Base-by-base conservation (phyloP, 2,113 vertebrate species). In the Megaceryle torquata region DNA sequence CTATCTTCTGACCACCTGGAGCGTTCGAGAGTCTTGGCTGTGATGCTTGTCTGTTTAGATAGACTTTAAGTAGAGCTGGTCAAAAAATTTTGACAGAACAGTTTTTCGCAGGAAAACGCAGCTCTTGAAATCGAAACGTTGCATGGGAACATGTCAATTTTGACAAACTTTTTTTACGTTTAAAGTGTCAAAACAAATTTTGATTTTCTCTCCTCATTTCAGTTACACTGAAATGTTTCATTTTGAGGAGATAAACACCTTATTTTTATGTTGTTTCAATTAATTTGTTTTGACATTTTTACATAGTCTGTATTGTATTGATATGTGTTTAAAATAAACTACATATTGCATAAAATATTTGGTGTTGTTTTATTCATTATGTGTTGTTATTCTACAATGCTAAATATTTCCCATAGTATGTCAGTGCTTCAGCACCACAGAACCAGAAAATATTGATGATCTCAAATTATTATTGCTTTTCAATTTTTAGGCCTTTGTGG, bases 1-100 rank as follows among this genome's bases (percentile, higher is more conserved):
- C 93, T 87, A 95, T 97, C 95, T 92, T 64, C 92, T 69, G 96
- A 79, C 92, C 96, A 97, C 96, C 95, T 96, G 96, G 93, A 93
- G 95, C 22, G 19, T 96, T 95, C 79, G 81, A 69, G 85, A 95
- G 86, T 69, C 92, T 95, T 96, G 88, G 88, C 96, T 96, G 81
- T 92, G 95, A 33, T 85, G 63, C 81, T 91, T 96, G 92, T 96
- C 93, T 94, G 80, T 92, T 96, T 91, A 87, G 91, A 96, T 94
- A 92, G 86, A 72, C 74, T 93, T 83, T 15, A 89, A 94, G 90
- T 13, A 79, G 86, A 96, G 83, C 88, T 94, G 96, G 96, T 96
- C 93, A 97, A 92, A 95, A 95, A 96, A 92, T 88, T 91, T 86
- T 96, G 95, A 96, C 93, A 96, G 88, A 84, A 91, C 57, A 93